Percentiles rank a stretch among this genome's conserved stretches.
Conservation (phyloP, 2,888 invertebrate species). For the Drosophila multiciliata region DNA sequence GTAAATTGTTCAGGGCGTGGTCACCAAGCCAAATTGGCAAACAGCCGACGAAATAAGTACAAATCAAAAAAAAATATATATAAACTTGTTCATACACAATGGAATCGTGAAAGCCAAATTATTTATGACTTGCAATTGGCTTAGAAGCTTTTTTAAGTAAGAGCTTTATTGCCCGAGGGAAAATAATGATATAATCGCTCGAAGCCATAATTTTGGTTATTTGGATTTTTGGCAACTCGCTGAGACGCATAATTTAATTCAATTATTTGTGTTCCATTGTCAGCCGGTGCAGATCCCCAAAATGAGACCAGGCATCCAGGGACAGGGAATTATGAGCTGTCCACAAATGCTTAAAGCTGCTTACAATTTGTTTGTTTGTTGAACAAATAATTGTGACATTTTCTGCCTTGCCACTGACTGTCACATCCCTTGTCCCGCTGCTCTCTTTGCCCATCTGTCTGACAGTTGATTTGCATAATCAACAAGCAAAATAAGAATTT, state of each 20-base stretch:
- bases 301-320: slow-evolving; percentile 38
- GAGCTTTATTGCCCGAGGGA: slow-evolving; percentile 7
- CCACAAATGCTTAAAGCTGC: slow-evolving; percentile 67
- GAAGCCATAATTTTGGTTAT: slow-evolving; percentile 33
- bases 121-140: slow-evolving; percentile 57
- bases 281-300: slow-evolving; percentile 38
- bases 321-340: slow-evolving; percentile 47
- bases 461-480: slow-evolving; percentile 66
- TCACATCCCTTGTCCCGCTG: slow-evolving; percentile 7
- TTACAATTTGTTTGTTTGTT: slow-evolving; percentile 61
- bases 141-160: slow-evolving; percentile 38
- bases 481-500: slow-evolving; percentile 39
- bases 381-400: slow-evolving; percentile 58
- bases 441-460: slow-evolving; percentile 6
- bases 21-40: slow-evolving; percentile 31
- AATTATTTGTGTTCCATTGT: slow-evolving; percentile 64
- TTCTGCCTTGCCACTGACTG: slow-evolving; percentile 37
- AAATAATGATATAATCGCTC: slow-evolving; percentile 42
- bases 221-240: slow-evolving; percentile 32
- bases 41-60: slow-evolving; percentile 11
- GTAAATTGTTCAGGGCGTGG: slow-evolving; percentile 51
- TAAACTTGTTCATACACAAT: slow-evolving; percentile 47
- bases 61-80: background rate
- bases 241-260: slow-evolving; percentile 74
- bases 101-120: slow-evolving; percentile 57